A percentile compares a stretch with the other conserved stretches of the same genome.
phyloP scores from a whole-genome alignment of 1,140 invertebrate genomes.

The Drosophila orosa region DNA sequence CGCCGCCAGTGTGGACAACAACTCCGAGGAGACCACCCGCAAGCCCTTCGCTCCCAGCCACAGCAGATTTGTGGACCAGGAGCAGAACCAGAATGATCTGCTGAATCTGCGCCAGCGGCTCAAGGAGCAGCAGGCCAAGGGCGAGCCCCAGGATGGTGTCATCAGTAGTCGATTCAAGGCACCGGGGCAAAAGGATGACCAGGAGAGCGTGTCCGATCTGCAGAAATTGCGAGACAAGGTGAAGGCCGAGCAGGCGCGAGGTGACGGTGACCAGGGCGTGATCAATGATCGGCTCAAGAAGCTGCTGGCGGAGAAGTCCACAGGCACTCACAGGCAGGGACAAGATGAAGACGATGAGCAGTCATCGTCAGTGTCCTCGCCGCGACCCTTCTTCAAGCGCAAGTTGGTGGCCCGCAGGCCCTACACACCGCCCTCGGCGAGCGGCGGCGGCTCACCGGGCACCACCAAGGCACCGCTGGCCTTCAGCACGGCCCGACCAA shows the following conservation, averaged over 20 bases:
- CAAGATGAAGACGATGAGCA: conserved; percentile 6
- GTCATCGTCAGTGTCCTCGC: conserved; percentile 7
- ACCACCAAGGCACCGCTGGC: conserved; percentile 33
- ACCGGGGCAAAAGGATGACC: conserved; percentile 14
- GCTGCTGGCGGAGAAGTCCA: conserved; percentile 47
- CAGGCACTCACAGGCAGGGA: background rate
- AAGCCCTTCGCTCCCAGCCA: conserved; percentile 60
- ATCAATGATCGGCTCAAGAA: conserved; percentile 66
- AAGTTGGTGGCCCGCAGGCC: conserved; percentile 74
- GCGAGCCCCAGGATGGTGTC: conserved; percentile 40
- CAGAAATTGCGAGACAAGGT: conserved; percentile 69
- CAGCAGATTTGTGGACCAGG: conserved; percentile 37
- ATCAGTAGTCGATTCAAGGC: conserved; percentile 39
- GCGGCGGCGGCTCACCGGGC: conserved; percentile 5
- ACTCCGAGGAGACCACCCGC: conserved; percentile 46
- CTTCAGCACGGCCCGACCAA: conserved; percentile 55
- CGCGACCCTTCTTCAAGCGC: conserved; percentile 65
- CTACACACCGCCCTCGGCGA: conserved; percentile 29
- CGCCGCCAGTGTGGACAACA: conserved; percentile 5
- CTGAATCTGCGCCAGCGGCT: conserved; percentile 58
- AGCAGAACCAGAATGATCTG: conserved; percentile 18
- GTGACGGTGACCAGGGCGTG: conserved; percentile 61
- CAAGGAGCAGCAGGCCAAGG: conserved; percentile 53
- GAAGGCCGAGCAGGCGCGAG: conserved; percentile 59
- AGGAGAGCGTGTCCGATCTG: conserved; percentile 48